Evolutionary conservation across 2,888 invertebrate genomes (phyloP).

Genomic region (Metellina segmentata): DNA sequence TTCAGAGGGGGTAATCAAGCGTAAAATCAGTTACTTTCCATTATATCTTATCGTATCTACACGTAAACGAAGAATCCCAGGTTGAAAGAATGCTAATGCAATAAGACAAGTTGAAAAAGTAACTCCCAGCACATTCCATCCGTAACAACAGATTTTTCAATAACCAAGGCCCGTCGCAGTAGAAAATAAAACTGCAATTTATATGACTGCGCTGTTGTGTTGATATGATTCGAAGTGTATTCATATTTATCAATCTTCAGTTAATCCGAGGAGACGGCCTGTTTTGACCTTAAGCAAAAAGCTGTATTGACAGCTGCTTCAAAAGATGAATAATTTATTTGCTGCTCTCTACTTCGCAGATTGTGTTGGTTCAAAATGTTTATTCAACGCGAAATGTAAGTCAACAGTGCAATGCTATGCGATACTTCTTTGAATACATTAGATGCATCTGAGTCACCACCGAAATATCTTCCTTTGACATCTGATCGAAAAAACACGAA

Average conservation of each 20-base stretch:
- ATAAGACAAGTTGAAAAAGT: too few relatives aligned
- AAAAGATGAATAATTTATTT: constrained; percentile 33
- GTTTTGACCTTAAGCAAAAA: background rate
- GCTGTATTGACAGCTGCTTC: constrained; percentile 7
- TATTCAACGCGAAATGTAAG: background rate
- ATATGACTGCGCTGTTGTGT: too few relatives aligned
- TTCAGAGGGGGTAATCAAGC: too few relatives aligned
- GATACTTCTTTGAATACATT: background rate
- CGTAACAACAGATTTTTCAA: too few relatives aligned
- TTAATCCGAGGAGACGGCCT: background rate
- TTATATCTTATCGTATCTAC: too few relatives aligned
- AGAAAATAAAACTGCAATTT: background rate
- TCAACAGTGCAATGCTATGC: background rate
- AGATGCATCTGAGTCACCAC: too few relatives aligned
- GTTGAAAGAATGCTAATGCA: too few relatives aligned
- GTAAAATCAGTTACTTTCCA: too few relatives aligned
- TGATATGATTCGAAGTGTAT: background rate
- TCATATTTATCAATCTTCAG: background rate
- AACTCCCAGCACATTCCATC: too few relatives aligned
- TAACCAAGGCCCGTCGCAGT: background rate
- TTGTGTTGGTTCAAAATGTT: background rate
- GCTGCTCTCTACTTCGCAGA: background rate
- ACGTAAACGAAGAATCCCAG: too few relatives aligned
- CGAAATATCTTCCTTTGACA: too few relatives aligned
- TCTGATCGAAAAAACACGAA: too few relatives aligned